Conservation (phyloP, 2,888 invertebrate genomes). For the Leptarthrus brevirostris region DNA sequence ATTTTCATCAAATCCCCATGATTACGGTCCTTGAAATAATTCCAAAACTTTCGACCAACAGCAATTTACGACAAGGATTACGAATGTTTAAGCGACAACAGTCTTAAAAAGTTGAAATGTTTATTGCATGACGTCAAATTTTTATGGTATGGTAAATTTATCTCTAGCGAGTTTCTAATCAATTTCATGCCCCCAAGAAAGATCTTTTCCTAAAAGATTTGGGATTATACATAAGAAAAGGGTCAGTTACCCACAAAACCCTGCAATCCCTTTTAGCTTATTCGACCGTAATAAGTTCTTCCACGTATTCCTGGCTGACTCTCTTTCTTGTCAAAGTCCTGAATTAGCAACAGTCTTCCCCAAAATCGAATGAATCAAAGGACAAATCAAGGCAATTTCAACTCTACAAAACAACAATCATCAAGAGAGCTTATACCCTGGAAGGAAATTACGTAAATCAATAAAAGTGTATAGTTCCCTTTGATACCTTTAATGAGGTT, state of each 20-base stretch:
- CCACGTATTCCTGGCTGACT: neutral
- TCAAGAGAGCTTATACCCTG: neutral
- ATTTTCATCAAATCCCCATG: too few relatives aligned
- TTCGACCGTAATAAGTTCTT: neutral
- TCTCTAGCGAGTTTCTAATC: neutral
- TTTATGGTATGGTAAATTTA: neutral
- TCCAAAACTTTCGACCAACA: too few relatives aligned
- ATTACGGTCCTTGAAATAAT: too few relatives aligned
- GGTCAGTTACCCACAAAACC: neutral
- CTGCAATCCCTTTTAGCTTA: neutral
- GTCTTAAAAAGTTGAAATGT: neutral
- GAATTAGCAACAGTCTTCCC: neutral
- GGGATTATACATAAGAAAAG: neutral
- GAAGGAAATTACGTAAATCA: neutral
- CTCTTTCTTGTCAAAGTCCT: neutral
- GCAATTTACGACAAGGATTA: too few relatives aligned
- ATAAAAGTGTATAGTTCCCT: neutral
- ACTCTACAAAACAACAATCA: neutral
- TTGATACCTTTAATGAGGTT: slow-evolving; percentile 10
- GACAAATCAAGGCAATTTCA: neutral
- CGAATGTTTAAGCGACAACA: too few relatives aligned
- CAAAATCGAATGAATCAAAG: neutral
- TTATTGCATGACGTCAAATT: neutral
- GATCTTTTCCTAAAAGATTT: neutral
- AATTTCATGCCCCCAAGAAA: neutral